Base-by-base conservation (phyloP, 2,113 vertebrate species). In the Triplophysa dalaica region DNA sequence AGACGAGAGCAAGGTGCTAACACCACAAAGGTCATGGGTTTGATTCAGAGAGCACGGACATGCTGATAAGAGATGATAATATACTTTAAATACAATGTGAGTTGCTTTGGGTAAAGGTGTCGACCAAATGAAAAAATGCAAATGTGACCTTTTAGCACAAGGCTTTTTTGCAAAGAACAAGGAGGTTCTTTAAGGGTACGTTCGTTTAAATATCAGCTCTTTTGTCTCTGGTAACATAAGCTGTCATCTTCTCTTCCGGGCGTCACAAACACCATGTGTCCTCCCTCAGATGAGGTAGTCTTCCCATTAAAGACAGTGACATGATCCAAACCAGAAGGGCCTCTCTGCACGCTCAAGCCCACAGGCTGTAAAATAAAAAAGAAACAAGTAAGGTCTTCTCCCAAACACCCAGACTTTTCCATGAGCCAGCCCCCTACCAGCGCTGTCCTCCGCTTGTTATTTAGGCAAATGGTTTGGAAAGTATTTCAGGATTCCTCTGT, bases 391-490 rank as follows among this genome's bases (percentile, higher is more conserved):
- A 79, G 66, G 77, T 24, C 65, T 78, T 67, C 65, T 66, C 66
- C 22, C 58, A 22, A 26, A 43, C 54, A 58, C 54, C 54, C n/a
- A 76, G 61, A 77, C 43, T 77, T 65, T 54, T 64, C 75, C 45
- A 63, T 63, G 14, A 75, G 29, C 73, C 43, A 63, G 41, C 60
- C 70, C 60, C 67, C 65, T 33, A 70, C 67, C 73, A 76, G 75
- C 50, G 38, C 26, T 12, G 70, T 63, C 81, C 67, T 48, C 60
- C 19, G 58, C 75, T 82, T 77, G 82, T 84, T 90, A 87, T 90
- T 90, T 87, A 89, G 87, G 87, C 82, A 86, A 83, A 87, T 77
- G 83, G 77, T 78, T 80, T 87, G 85, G 85, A 91, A 90, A 90
- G 69, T 89, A 87, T 90, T 88, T 72, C 86, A 77, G 84, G 86